Evolutionary conservation across 2,113 vertebrate genomes (phyloP).

Genomic region (Cairina moschata): DNA sequence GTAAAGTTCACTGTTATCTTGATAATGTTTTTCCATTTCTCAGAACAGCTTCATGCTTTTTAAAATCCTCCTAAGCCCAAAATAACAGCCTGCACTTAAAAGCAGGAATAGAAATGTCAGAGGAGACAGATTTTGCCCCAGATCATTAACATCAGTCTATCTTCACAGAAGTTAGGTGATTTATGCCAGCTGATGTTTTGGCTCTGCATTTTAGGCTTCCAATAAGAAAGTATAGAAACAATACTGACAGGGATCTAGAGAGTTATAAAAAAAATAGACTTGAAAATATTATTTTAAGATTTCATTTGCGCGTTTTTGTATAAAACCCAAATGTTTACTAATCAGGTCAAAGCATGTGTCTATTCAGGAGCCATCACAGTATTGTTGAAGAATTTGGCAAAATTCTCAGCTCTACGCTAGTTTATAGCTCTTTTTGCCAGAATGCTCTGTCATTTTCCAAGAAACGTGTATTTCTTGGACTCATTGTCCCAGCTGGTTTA

Average conservation of each 20-base stretch:
- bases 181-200: not conserved
- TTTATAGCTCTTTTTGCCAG: slow-evolving; percentile 51
- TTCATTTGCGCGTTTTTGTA: slow-evolving; percentile 10
- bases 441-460: slow-evolving; percentile 72
- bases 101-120: not conserved
- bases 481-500: slow-evolving; percentile 40
- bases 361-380: slow-evolving; percentile 22
- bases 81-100: not conserved
- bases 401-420: slow-evolving; percentile 26
- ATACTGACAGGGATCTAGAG: not conserved
- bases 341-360: slow-evolving; percentile 31
- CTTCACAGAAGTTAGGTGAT: not conserved
- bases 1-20: not conserved
- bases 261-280: not conserved
- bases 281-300: slow-evolving; percentile 27
- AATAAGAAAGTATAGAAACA: slow-evolving; percentile 18
- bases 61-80: not conserved
- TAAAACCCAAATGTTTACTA: slow-evolving; percentile 43
- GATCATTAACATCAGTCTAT: not conserved
- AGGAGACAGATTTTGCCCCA: not conserved
- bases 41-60: not conserved
- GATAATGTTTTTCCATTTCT: not conserved
- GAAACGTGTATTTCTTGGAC: slow-evolving; percentile 68
- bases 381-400: slow-evolving; percentile 22
- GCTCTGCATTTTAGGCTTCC: not conserved